Percentiles rank a stretch among this genome's conserved stretches.
Conservation (phyloP, 2,797 vertebrate genomes). For the Thamnophis elegans region DNA sequence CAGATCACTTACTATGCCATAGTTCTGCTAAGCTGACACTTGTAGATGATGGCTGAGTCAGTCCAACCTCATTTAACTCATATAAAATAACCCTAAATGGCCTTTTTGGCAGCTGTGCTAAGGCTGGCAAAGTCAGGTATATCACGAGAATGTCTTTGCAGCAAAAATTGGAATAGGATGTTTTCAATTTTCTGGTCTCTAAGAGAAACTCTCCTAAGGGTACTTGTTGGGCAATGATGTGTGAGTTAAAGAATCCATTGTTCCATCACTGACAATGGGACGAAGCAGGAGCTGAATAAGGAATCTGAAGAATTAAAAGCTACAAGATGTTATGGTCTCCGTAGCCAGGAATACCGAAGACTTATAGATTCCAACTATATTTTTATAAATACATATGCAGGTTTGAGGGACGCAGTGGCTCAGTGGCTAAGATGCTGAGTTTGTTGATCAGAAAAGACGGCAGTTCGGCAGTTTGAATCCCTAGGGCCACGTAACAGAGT, state of each 20-base stretch:
- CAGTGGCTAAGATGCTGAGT: too few relatives aligned
- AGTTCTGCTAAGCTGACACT: fast-evolving
- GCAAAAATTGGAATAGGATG: not conserved
- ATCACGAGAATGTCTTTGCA: not conserved
- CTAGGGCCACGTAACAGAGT: too few relatives aligned
- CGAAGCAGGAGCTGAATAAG: not conserved
- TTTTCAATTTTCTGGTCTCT: not conserved
- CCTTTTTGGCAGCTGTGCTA: not conserved
- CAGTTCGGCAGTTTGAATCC: too few relatives aligned
- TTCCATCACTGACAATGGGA: not conserved
- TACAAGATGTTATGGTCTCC: not conserved
- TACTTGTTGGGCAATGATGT: not conserved
- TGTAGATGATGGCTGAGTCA: not conserved
- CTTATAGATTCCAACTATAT: not conserved
- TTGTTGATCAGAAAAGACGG: too few relatives aligned
- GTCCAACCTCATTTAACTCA: not conserved
- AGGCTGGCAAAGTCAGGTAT: not conserved
- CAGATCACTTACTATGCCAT: not conserved
- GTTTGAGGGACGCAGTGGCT: too few relatives aligned
- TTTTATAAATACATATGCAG: not conserved
- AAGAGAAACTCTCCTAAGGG: not conserved
- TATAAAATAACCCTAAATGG: not conserved
- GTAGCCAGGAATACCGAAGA: not conserved
- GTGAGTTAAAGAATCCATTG: not conserved
- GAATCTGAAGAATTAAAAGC: not conserved